Conservation (phyloP, 2,797 vertebrate genomes). For the Mormyrus hasselquistii region DNA sequence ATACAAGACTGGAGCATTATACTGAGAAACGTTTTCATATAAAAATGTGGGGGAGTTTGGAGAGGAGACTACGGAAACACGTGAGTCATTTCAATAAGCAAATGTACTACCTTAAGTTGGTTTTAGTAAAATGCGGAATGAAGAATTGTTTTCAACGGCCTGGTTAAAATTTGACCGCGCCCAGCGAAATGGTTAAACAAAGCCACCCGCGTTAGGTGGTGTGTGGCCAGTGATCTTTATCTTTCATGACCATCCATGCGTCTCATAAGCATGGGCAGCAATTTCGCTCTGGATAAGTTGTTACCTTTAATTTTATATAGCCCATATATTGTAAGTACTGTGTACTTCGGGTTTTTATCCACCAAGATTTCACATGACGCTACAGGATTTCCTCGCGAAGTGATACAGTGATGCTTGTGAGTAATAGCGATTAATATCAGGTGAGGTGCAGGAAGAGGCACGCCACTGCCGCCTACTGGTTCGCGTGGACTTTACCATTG, state of each 20-base stretch:
- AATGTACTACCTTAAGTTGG: neutral
- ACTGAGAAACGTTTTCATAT: neutral
- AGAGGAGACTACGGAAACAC: neutral
- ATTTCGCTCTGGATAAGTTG: neutral
- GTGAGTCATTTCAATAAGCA: neutral
- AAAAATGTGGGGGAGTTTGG: neutral
- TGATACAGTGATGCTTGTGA: neutral
- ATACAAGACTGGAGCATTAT: neutral
- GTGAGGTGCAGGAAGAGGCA: neutral
- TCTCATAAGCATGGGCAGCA: neutral
- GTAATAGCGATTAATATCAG: neutral
- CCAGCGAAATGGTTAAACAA: neutral
- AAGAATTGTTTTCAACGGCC: neutral
- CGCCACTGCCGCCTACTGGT: slow-evolving; percentile 17
- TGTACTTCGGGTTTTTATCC: neutral
- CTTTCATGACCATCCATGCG: neutral
- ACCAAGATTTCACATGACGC: neutral
- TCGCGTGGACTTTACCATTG: neutral
- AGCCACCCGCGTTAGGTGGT: neutral
- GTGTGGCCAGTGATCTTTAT: neutral
- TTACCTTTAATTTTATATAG: neutral
- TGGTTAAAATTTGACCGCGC: neutral
- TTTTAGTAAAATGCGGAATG: neutral
- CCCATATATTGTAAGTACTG: neutral
- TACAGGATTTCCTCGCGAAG: neutral